Evolutionary conservation across 2,888 invertebrate species (phyloP).

Genomic region (Oasisia sp.): DNA sequence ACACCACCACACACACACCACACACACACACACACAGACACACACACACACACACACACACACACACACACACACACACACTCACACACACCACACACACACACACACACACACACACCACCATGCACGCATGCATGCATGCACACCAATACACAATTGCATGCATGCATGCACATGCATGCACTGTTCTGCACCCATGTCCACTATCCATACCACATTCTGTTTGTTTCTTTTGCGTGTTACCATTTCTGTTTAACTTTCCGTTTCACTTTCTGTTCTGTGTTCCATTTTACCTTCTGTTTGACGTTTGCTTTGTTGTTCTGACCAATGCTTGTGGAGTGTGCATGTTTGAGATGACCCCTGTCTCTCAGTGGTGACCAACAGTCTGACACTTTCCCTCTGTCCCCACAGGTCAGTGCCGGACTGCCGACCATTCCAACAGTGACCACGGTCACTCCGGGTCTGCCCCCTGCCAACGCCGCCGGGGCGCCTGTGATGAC

Average conservation of each 20-base stretch:
- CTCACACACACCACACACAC: slow-evolving; percentile 20
- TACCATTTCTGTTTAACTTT: not conserved
- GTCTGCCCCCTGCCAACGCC: not conserved
- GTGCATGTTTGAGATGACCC: slow-evolving; percentile 19
- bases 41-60: not conserved
- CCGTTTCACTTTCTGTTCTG: not conserved
- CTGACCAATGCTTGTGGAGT: not conserved
- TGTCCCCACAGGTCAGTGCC: not conserved
- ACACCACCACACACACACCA: not conserved
- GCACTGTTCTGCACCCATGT: not conserved
- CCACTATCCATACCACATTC: not conserved
- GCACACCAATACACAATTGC: not conserved
- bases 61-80: not conserved
- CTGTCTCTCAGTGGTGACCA: slow-evolving; percentile 21
- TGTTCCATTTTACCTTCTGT: not conserved
- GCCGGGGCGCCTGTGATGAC: not conserved
- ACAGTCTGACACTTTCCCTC: not conserved
- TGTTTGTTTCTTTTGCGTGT: not conserved
- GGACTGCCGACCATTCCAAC: not conserved
- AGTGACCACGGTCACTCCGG: not conserved
- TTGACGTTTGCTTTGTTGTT: not conserved
- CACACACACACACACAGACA: not conserved
- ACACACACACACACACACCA: not conserved
- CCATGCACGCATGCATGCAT: not conserved
- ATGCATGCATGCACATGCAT: slow-evolving; percentile 7